phyloP scores from a whole-genome alignment of 2,113 vertebrate species.

The Uria aalge region DNA sequence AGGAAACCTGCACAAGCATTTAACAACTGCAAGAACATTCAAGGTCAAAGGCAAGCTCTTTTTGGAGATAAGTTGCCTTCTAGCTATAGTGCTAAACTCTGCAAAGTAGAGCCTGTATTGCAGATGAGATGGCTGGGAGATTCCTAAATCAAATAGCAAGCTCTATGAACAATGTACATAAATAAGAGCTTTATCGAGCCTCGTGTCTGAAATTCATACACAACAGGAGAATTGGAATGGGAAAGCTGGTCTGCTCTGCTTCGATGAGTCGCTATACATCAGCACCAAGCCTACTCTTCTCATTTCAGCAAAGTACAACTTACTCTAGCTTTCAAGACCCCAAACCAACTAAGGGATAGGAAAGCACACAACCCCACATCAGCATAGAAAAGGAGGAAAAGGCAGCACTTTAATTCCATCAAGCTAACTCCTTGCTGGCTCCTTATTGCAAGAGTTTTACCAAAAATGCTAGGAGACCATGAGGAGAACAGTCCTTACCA shows the following conservation, averaged over 20 bases:
- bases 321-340: background rate
- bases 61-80: background rate
- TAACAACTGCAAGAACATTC: background rate
- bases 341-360: background rate
- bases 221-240: background rate
- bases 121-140: background rate
- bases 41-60: conserved; percentile 30
- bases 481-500: background rate
- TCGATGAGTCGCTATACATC: background rate
- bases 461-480: background rate
- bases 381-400: background rate
- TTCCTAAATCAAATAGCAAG: background rate
- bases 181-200: background rate
- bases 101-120: background rate
- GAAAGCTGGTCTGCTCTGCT: background rate
- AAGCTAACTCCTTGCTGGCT: background rate
- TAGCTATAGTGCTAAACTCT: background rate
- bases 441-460: background rate
- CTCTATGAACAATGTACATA: background rate
- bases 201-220: background rate
- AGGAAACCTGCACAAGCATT: background rate
- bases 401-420: background rate
- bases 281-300: background rate
- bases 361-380: background rate
- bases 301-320: background rate